Base-by-base conservation (phyloP, 1,140 invertebrate genomes). In the Hyphantria cunea region DNA sequence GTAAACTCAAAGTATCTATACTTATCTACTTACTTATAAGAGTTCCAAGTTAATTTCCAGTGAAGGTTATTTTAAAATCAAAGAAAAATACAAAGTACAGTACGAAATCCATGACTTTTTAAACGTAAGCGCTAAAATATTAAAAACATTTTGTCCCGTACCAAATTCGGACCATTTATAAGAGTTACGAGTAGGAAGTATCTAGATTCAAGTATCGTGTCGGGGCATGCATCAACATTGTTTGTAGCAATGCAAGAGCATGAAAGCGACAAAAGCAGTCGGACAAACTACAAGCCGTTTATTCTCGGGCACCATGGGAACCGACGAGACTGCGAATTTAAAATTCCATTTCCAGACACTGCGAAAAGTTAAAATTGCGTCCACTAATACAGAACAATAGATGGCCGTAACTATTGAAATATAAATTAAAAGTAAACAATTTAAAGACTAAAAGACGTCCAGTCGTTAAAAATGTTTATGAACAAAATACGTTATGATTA, bases 281-380 rank as follows among this genome's bases (percentile, higher is more conserved):
- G 61, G 32, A 48, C 56, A 69, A 63, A 66, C 58, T 65, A 37
- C 69, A 58, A 52, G 66, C 72, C 72, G 76, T 74, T 75, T 70
- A 71, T 84, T 81, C 74, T 68, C 75, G 61, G 68, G 70, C 61
- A 62, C 59, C 55, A 52, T 61, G 69, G 62, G 53, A 72, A 71
- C 45, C 39, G 45, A 65, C 63, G 64, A 55, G 64, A 72, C 60
- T 55, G 72, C 68, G 63, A 76, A 85, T 81, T 85, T 82, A 82
- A 82, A 81, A 83, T 82, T 82, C 82, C 75, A 85, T 85, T 82
- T 82, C 68, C 71, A 56, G 63, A 65, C 71, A 70, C 67, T 68
- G 70, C 61, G 72, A 76, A 79, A 82, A 78, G 66, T 76, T 79
- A 37, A 78, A 84, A 80, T 75, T 76, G 78, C 64, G 51, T 59